Evolutionary conservation across 2,113 vertebrate species (phyloP).

Genomic region (Eubucco bourcierii): DNA sequence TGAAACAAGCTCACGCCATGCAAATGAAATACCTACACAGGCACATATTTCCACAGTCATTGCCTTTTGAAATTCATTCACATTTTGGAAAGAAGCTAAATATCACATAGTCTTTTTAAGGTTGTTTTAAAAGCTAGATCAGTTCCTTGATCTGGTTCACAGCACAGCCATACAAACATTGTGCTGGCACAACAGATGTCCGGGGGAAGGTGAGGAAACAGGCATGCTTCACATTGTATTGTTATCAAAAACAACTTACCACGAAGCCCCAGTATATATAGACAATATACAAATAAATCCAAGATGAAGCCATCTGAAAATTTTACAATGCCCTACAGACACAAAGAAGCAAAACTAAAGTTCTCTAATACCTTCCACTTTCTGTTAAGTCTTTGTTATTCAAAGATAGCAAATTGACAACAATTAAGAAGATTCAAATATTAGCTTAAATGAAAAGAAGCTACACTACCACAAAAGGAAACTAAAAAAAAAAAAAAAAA

Average conservation of each 20-base stretch:
- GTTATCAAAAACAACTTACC: slow-evolving; percentile 9
- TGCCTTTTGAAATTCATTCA: neutral
- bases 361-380: neutral
- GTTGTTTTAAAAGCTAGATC: neutral
- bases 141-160: neutral
- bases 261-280: neutral
- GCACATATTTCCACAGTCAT: neutral
- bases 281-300: neutral
- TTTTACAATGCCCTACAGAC: neutral
- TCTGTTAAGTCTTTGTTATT: neutral
- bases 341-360: neutral
- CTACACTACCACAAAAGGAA: neutral
- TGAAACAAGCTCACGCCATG: neutral
- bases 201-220: slow-evolving; percentile 52
- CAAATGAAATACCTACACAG: neutral
- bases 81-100: neutral
- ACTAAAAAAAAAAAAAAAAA: neutral
- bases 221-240: slow-evolving; percentile 13
- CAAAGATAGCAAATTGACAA: neutral
- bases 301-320: neutral
- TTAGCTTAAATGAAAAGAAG: neutral
- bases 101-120: neutral
- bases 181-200: slow-evolving; percentile 60
- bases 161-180: neutral
- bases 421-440: neutral